Conservation (phyloP, 2,113 vertebrate species). For the Plecturocebus donacophilus region DNA sequence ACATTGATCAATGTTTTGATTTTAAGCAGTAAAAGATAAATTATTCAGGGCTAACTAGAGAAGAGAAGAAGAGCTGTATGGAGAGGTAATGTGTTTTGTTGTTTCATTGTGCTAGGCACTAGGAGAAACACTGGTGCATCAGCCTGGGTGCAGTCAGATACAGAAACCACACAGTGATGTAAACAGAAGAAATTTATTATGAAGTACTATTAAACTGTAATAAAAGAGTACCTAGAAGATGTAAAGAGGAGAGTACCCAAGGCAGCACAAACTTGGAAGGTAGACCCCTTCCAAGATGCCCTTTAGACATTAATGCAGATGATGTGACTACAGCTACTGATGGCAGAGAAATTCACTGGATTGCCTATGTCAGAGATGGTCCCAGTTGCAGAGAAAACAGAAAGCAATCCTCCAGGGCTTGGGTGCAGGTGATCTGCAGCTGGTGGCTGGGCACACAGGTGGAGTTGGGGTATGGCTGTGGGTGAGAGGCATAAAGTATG, state of each 20-base stretch:
- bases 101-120: not conserved
- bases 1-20: not conserved
- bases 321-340: not conserved
- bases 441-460: fast-evolving
- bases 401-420: not conserved
- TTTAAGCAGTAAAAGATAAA: not conserved
- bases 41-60: not conserved
- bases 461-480: not conserved
- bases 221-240: not conserved
- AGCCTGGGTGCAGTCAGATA: not conserved
- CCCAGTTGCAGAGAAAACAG: not conserved
- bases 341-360: not conserved
- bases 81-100: not conserved
- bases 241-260: not conserved
- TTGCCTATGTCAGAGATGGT: not conserved
- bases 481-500: no score
- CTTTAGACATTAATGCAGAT: not conserved
- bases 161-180: not conserved
- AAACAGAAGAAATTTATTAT: not conserved
- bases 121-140: not conserved
- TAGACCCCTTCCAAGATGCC: not conserved
- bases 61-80: fast-evolving
- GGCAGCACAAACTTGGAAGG: not conserved
- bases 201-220: not conserved
- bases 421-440: not conserved